A percentile compares a stretch with the other conserved stretches of the same genome.
Conservation (phyloP, 2,797 vertebrate genomes). For the Dermochelys coriacea region DNA sequence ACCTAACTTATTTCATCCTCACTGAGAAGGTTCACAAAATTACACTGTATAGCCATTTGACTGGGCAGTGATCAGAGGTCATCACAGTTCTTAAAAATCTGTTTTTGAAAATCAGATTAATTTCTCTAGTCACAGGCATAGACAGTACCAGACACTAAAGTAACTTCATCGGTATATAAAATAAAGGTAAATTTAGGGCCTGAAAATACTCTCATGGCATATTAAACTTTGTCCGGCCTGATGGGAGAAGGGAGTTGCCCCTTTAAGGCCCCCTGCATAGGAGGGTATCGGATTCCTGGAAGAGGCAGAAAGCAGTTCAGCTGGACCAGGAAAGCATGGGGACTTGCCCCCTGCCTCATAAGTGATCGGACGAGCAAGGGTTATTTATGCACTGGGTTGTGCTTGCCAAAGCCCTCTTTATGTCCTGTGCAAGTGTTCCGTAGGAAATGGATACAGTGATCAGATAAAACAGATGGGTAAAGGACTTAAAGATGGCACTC, state of each 20-base stretch:
- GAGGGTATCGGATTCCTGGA: background rate
- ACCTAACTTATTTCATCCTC: constrained; percentile 6
- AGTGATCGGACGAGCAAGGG: background rate
- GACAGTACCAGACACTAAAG: background rate
- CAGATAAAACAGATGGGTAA: background rate
- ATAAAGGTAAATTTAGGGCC: background rate
- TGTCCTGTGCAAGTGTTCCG: background rate
- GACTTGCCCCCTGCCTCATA: background rate
- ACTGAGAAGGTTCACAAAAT: too few species aligned
- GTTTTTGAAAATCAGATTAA: background rate
- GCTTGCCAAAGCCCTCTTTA: background rate
- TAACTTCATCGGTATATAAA: background rate
- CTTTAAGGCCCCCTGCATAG: background rate
- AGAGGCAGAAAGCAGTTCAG: background rate
- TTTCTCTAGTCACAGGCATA: background rate
- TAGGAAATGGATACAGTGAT: background rate
- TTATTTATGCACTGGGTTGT: background rate
- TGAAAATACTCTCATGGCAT: background rate
- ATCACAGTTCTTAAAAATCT: background rate
- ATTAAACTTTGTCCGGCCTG: background rate
- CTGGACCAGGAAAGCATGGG: background rate
- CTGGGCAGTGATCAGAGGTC: accelerated
- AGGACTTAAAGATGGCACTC: background rate
- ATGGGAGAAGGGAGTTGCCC: background rate
- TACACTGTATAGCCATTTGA: background rate